phyloP scores from a whole-genome alignment of 2,888 invertebrate genomes.

The Melipona bicolor region DNA sequence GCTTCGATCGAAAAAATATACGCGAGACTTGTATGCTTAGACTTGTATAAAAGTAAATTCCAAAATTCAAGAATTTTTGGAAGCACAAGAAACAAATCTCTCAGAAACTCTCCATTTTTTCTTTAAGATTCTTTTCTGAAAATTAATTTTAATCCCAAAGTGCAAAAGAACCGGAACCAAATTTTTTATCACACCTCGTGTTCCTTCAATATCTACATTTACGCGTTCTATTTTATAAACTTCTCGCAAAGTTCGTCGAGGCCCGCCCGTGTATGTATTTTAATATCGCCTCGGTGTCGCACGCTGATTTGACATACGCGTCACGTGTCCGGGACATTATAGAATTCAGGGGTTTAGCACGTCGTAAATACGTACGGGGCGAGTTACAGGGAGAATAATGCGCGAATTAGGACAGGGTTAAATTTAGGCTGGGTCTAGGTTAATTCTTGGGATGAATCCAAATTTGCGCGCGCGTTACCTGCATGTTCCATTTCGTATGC shows the following conservation, averaged over 20 bases:
- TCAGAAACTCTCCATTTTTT: no score
- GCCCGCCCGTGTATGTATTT: neutral
- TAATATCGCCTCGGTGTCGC: neutral
- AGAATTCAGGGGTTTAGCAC: constrained; percentile 16
- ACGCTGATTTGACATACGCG: neutral
- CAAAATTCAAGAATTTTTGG: no score
- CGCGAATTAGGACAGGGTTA: constrained; percentile 41
- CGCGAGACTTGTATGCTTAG: no score
- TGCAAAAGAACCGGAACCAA: no score
- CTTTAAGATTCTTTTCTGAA: no score
- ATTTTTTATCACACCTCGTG: no score
- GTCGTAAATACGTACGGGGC: neutral
- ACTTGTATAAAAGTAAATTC: no score
- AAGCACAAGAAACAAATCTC: no score
- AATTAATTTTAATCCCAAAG: no score
- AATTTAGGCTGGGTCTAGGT: constrained; percentile 35
- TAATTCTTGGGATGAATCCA: constrained; percentile 51
- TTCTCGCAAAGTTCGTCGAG: neutral
- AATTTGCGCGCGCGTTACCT: constrained; percentile 46
- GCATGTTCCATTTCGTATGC: constrained; percentile 45
- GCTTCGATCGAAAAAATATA: no score
- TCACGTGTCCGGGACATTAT: constrained; percentile 12
- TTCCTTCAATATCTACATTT: no score
- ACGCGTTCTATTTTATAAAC: neutral
- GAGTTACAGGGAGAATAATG: constrained; percentile 41